Base-by-base conservation (phyloP, 2,113 vertebrate genomes). In the Athene noctua region DNA sequence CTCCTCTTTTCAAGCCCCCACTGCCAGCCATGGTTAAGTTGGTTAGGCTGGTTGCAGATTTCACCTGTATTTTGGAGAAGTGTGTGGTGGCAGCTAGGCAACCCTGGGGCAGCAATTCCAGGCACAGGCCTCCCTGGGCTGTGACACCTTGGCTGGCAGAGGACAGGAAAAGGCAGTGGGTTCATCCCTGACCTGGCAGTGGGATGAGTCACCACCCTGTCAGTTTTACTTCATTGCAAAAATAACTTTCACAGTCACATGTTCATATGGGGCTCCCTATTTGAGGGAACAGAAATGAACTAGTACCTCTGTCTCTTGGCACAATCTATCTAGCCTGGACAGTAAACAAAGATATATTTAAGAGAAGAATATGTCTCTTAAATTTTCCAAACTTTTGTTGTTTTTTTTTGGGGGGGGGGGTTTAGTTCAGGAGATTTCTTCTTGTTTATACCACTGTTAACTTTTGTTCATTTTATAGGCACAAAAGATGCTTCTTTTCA, bases 191-290 rank as follows among this genome's bases (percentile, higher is more conserved):
- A 59, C 25, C 68, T 57, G 51, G 23, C 32, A 36, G 6, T 44
- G 20, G 21, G 11, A 11, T 32, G 9, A 71, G 27, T 32, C 5
- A 20, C 6, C 5, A 22, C 4, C 0, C 0, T 26, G 32, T 38
- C 49, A 27, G 26, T 83, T 92, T 83, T 66, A 42, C 32, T 70
- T 49, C 21, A 19, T 8, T n/a, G 17, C 40, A 72, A 77, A 95
- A 75, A 44, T 51, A 44, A 92, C 15, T 88, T 86, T 83, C 17
- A 13, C 23, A 49, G 15, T 42, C 2, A 0, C 1, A 3, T 6
- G 5, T 77, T 77, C 26, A 20, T 18, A 34, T 23, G 42, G 51
- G 23, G 10, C 8, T 93, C 18, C 51, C 22, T 17, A 20, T 63
- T 66, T 40, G 18, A 82, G 49, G 11, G 30, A 58, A 23, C 3